Base-by-base conservation (phyloP, 2,113 vertebrate species). In the Hystrix brachyura region DNA sequence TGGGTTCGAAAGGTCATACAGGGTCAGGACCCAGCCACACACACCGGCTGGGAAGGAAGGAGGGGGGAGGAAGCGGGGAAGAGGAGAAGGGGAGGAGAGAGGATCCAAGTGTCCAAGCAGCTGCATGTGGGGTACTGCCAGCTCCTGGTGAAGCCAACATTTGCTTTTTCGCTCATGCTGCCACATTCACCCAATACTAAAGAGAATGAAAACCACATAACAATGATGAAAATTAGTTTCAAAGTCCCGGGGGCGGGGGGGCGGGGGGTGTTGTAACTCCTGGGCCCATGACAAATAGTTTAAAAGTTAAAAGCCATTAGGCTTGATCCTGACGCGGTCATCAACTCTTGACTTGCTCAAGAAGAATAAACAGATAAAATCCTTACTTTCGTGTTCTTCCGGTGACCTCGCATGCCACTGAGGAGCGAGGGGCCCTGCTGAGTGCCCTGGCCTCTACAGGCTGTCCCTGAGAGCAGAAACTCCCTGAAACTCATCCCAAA, bases 301-400 rank as follows among this genome's bases (percentile, higher is more conserved):
- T 81, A 71, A 38, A 91, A 48, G 43, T 43, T 8, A 72, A 82
- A 87, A n/a, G 34, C 14, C 27, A 53, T 19, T 17, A 69, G 92
- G 34, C 23, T 55, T 78, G 55, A 19, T 19, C 21, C 65, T 57
- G 12, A 23, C 14, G 25, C 53, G 6, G 32, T 59, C 78, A 1
- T 38, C 43, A 60, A 65, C 0, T 57, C 87, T 67, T 12, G 55
- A 82, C 51, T 21, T 15, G 13, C n/a, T 0, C 5, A 67, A 71
- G 43, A 64, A 84, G 69, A 74, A 62, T 80, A 29, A n/a, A 21
- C 38, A 27, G 60, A 27, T 85, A 95, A 93, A 95, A 97, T 65
- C 83, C 78, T 46, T 94, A 83, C 64, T 81, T n/a, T 2, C 21
- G 34, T 62, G 48, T 29, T 67, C 81, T 46, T 92, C 21, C n/a